phyloP scores from a whole-genome alignment of 1,140 invertebrate species.

The Zaprionus lachaisei region DNA sequence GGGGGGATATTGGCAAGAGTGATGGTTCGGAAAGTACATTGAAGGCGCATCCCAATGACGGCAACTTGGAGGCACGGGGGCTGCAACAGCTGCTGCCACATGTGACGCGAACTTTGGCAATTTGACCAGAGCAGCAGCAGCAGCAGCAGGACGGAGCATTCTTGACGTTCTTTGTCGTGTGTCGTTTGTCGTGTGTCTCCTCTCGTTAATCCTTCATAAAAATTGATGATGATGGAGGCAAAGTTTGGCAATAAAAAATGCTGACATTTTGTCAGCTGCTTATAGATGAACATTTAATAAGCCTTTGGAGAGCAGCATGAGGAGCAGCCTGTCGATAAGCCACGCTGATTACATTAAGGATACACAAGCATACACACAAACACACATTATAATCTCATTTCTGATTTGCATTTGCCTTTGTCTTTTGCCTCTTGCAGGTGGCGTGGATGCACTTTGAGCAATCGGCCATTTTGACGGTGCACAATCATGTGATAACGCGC shows the following conservation, averaged over 20 bases:
- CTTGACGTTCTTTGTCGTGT: slow-evolving; percentile 28
- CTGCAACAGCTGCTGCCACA: slow-evolving; percentile 56
- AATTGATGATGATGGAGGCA: slow-evolving; percentile 72
- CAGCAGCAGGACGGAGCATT: slow-evolving; percentile 15
- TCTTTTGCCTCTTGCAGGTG: slow-evolving; percentile 87
- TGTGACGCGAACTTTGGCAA: slow-evolving; percentile 66
- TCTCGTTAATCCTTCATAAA: slow-evolving; percentile 77
- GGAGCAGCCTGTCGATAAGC: slow-evolving; percentile 4
- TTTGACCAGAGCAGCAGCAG: slow-evolving; percentile 38
- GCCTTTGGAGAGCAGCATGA: not conserved
- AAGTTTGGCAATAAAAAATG: slow-evolving; percentile 68
- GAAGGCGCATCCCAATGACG: slow-evolving; percentile 39
- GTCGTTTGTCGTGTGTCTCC: slow-evolving; percentile 17
- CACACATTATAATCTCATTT: not conserved
- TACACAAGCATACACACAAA: not conserved
- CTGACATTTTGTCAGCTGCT: slow-evolving; percentile 64
- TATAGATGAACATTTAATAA: slow-evolving; percentile 57
- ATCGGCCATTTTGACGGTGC: slow-evolving; percentile 95
- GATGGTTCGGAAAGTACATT: slow-evolving; percentile 5
- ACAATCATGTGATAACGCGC: slow-evolving; percentile 96
- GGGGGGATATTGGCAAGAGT: not conserved
- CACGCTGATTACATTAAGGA: slow-evolving; percentile 26
- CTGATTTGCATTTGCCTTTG: slow-evolving; percentile 1
- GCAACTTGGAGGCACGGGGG: slow-evolving; percentile 40
- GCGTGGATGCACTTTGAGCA: slow-evolving; percentile 98